These are phyloP conservation scores for Stichopus horrens DNA, from an alignment of 53 echinoderm and acorn worm species.

Conservation along the genomic window DNA sequence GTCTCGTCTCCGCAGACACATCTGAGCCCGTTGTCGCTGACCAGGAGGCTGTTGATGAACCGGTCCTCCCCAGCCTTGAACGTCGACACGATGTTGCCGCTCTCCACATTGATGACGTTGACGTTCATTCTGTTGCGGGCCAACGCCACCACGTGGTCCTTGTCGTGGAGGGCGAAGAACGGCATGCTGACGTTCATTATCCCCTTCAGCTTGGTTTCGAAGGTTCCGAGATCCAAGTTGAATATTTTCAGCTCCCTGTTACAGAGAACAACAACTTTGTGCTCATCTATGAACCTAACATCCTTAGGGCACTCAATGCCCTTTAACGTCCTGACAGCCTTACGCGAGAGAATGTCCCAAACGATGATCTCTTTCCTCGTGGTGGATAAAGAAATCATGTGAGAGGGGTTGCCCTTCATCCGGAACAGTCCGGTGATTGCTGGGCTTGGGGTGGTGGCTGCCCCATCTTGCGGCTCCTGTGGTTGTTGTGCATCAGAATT, in stretches of 20 bases:
- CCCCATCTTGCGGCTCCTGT: conserved; percentile 50
- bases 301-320: conserved; percentile 78
- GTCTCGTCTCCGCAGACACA: conserved; percentile 98
- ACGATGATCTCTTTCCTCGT: conserved; percentile 72
- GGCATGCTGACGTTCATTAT: conserved; percentile 95
- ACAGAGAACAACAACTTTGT: conserved; percentile 89
- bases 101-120: conserved; percentile 90
- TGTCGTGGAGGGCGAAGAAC: conserved; percentile 80
- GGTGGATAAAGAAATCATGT: conserved; percentile 86
- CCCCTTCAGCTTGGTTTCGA: conserved; percentile 84
- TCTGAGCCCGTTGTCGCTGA: conserved; percentile 88
- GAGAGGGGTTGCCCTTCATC: conserved; percentile 63
- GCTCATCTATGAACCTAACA: conserved; percentile 79
- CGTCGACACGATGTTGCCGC: conserved; percentile 78
- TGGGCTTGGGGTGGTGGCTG: conserved; percentile 17
- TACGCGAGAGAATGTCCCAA: conserved; percentile 84
- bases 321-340: conserved; percentile 80
- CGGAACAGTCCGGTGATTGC: conserved; percentile 66
- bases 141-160: conserved; percentile 96
- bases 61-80: conserved; percentile 97
- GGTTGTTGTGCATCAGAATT: neutral
- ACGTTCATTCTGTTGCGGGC: conserved; percentile 96
- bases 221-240: conserved; percentile 80
- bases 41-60: conserved; percentile 95
- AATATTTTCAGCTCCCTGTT: conserved; percentile 92